phyloP scores from a whole-genome alignment of 2,797 vertebrate genomes.

The Tauraco hartlaubi region DNA sequence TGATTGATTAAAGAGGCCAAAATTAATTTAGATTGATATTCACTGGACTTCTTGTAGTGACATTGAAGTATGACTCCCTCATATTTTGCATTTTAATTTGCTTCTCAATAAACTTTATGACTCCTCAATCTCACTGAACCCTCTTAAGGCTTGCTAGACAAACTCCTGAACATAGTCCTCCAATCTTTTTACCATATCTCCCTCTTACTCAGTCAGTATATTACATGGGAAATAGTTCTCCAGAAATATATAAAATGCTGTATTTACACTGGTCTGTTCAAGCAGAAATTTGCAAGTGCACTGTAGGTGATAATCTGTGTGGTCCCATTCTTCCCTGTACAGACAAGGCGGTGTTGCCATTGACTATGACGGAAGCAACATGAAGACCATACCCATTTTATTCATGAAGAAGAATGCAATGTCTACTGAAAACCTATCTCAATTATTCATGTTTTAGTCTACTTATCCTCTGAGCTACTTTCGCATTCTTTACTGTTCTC shows the following conservation, averaged over 20 bases:
- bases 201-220: not conserved
- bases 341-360: not conserved
- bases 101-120: not conserved
- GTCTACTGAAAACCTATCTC: not conserved
- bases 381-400: not conserved
- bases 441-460: not conserved
- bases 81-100: constrained; percentile 61
- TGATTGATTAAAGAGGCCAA: constrained; percentile 66
- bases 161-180: not conserved
- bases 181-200: not conserved
- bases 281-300: not conserved
- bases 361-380: not conserved
- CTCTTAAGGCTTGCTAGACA: not conserved
- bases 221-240: not conserved
- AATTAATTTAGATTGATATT: constrained; percentile 69
- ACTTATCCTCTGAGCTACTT: not conserved
- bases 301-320: not conserved
- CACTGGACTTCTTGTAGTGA: constrained; percentile 21
- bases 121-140: not conserved
- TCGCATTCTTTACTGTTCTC: not conserved
- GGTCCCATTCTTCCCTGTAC: not conserved
- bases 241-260: not conserved
- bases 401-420: not conserved
- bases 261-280: not conserved
- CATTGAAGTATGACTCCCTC: not conserved